Evolutionary conservation across 1,140 invertebrate species (phyloP), one percentile per base, ranked within the genome.

Genomic region (Andricus grossulariae): DNA sequence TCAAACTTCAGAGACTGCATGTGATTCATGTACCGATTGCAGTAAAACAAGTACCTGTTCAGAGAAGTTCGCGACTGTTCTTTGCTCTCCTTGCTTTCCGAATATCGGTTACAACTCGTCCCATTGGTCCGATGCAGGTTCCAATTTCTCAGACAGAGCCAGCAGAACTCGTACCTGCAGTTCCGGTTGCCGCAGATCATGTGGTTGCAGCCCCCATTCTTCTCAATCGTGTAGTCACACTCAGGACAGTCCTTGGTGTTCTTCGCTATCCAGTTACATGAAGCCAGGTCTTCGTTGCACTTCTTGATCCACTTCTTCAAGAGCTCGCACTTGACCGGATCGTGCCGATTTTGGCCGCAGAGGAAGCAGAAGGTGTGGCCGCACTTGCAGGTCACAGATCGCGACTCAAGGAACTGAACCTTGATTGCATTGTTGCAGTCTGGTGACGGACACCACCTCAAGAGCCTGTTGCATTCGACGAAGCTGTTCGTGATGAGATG

Each of bases 211-310:
- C 98, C 98, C 57, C 98, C 98, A 92, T 99, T 98, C 91, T 98
- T 98, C 90, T 98, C 97, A 85, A 99, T 99, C 0, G 98, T 99
- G 4, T 98, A 98, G 90, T 98, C 98, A 92, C 98, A 99, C 87
- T 97, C 98, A 16, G 98, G 98, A 93, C 99, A 99, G 92, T 99
- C 98, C 93, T 99, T 99, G 50, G 99, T 99, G 92, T 99, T 99
- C 7, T 98, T 99, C 71, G 97, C 97, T 86, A 99, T 99, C 99
- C 99, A 99, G 89, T 99, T 99, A 19, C 97, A 98, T 49, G 99
- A 99, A 93, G 99, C 99, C 13, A 97, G 99, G 89, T 99, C 99
- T 89, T 99, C 99, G 88, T 99, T 98, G 92, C 98, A 99, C 92
- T 99, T 99, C 92, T 99, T 99, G 76, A 99, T 98, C 99, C 99